Conservation (phyloP, 2,888 invertebrate genomes). For the Mystacides longicornis region DNA sequence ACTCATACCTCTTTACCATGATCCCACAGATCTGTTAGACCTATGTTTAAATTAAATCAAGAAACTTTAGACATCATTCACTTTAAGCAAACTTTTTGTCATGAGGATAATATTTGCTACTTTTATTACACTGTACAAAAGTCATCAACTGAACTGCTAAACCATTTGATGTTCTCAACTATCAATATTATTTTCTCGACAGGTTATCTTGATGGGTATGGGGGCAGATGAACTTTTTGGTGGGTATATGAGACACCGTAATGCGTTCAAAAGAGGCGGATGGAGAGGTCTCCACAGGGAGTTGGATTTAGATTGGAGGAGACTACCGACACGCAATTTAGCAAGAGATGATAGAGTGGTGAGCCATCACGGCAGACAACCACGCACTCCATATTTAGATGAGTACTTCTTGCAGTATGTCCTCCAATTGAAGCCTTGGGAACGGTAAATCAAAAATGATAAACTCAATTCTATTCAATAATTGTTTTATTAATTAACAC, state of each 20-base stretch:
- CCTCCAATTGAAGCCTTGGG: conserved; percentile 55
- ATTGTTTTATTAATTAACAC: no score
- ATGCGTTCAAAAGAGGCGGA: conserved; percentile 53
- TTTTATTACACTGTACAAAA: no score
- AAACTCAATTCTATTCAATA: no score
- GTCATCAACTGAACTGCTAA: no score
- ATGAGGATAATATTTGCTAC: no score
- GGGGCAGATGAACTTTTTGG: conserved; percentile 97
- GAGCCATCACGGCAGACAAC: conserved; percentile 79
- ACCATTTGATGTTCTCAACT: not conserved
- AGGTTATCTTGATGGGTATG: conserved; percentile 81
- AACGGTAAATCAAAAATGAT: conserved; percentile 57
- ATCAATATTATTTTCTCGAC: not conserved
- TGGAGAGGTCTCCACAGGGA: conserved; percentile 53
- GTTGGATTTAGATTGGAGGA: conserved; percentile 68
- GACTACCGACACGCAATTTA: conserved; percentile 85
- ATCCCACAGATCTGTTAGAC: no score
- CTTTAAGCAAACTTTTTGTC: no score
- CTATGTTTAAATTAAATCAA: no score
- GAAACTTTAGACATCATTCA: no score
- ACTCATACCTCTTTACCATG: no score
- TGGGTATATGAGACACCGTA: conserved; percentile 86
- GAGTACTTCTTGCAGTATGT: conserved; percentile 62
- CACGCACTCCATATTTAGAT: conserved; percentile 74
- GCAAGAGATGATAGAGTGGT: conserved; percentile 93